phyloP scores from a whole-genome alignment of 2,797 vertebrate genomes.

The Enteromius fasciolatus region DNA sequence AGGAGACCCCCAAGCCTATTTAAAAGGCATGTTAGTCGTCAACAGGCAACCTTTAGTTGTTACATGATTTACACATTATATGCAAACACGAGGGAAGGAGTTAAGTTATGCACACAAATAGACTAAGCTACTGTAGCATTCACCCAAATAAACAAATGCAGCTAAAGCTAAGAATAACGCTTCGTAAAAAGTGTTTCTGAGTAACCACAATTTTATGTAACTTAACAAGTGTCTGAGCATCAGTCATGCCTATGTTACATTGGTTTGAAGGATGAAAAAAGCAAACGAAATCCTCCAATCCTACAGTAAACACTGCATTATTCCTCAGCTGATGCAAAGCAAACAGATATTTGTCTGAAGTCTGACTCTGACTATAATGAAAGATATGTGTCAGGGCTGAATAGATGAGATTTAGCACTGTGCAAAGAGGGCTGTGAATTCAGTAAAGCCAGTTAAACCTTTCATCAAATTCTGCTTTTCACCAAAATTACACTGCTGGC shows the following conservation, averaged over 20 bases:
- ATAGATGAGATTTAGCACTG: slow-evolving; percentile 57
- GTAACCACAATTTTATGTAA: slow-evolving; percentile 1
- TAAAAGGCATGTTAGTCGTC: not conserved
- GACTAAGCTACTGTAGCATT: not conserved
- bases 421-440: slow-evolving; percentile 50
- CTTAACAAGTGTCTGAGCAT: slow-evolving; percentile 18
- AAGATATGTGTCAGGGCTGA: slow-evolving; percentile 56
- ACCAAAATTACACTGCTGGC: slow-evolving; percentile 51
- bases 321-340: slow-evolving; percentile 40
- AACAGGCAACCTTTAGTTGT: slow-evolving; percentile 12
- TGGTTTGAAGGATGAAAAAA: slow-evolving; percentile 31
- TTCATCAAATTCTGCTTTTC: slow-evolving; percentile 58
- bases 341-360: slow-evolving; percentile 51
- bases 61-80: slow-evolving; percentile 2
- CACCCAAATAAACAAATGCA: slow-evolving; percentile 8
- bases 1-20: not conserved
- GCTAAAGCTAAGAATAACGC: not conserved
- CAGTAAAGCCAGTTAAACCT: slow-evolving; percentile 61
- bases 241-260: slow-evolving; percentile 29
- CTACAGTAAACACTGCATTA: slow-evolving; percentile 47
- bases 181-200: slow-evolving; percentile 2
- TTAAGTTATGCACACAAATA: not conserved
- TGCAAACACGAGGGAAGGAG: not conserved
- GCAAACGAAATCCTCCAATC: slow-evolving; percentile 39
- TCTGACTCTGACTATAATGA: slow-evolving; percentile 54